phyloP scores from a whole-genome alignment of 2,113 vertebrate species.

The Poecilia latipinna region DNA sequence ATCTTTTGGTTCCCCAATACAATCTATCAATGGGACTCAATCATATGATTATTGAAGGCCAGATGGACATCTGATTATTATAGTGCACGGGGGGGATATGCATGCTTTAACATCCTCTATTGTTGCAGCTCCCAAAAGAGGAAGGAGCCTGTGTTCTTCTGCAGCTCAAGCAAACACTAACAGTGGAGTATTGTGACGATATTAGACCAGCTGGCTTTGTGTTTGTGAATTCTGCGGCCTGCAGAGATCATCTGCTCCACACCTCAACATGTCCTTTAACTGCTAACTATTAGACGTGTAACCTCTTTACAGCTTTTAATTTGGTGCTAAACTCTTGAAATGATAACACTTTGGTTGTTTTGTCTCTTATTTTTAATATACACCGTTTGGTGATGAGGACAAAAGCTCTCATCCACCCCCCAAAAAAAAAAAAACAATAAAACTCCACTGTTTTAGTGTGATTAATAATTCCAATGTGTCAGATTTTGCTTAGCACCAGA shows the following conservation, averaged over 20 bases:
- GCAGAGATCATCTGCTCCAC: constrained; percentile 75
- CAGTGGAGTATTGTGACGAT: constrained; percentile 79
- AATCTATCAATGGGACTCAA: no score
- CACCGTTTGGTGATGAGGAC: constrained; percentile 22
- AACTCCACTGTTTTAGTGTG: neutral
- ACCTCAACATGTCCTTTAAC: constrained; percentile 78
- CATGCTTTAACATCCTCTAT: constrained; percentile 64
- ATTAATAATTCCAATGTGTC: neutral
- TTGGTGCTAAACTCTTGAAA: constrained; percentile 37
- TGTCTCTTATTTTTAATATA: constrained; percentile 18
- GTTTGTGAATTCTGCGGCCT: constrained; percentile 71
- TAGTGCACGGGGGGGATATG: constrained; percentile 62
- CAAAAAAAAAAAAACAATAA: neutral
- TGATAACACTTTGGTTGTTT: constrained; percentile 19
- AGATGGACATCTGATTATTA: constrained; percentile 54
- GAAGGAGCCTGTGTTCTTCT: constrained; percentile 68
- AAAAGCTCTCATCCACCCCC: neutral
- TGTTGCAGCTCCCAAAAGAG: constrained; percentile 61
- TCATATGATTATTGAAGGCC: constrained; percentile 48
- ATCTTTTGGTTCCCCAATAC: neutral
- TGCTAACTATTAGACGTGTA: constrained; percentile 68
- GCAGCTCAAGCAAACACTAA: constrained; percentile 71
- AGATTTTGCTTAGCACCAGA: neutral
- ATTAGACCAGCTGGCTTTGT: constrained; percentile 76
- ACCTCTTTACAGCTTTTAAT: constrained; percentile 55